Evolutionary conservation across 2,113 vertebrate species (phyloP).

Genomic region (Microcebus lehilahytsara): DNA sequence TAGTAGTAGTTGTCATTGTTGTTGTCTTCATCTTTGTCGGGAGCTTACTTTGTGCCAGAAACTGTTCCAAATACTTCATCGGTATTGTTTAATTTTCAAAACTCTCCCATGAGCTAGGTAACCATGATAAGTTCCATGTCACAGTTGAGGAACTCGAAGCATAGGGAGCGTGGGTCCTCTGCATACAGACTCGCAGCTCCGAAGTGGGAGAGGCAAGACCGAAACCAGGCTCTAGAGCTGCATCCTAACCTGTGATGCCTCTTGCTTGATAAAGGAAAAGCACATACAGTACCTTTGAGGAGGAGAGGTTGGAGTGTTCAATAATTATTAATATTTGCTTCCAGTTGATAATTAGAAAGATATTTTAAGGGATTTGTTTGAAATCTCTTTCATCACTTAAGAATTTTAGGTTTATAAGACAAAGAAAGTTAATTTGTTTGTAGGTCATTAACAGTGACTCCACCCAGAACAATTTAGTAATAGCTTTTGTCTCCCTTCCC

Average conservation of each 20-base stretch:
- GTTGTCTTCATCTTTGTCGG: background rate
- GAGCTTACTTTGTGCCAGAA: background rate
- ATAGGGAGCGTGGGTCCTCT: background rate
- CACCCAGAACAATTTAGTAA: background rate
- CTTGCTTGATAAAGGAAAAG: background rate
- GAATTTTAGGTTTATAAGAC: background rate
- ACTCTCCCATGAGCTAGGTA: background rate
- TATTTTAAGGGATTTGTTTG: constrained; percentile 6
- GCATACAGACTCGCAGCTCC: background rate
- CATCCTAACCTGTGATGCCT: rapidly evolving
- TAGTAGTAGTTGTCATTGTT: background rate
- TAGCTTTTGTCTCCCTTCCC: background rate
- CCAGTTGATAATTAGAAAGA: background rate
- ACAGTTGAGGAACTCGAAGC: background rate
- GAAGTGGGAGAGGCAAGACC: too few species aligned
- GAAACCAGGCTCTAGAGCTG: background rate
- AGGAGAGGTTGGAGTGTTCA: background rate
- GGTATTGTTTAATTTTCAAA: constrained; percentile 15
- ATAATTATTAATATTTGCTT: background rate
- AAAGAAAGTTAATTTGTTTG: background rate
- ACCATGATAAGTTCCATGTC: background rate
- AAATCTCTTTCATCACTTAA: background rate
- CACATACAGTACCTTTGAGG: background rate
- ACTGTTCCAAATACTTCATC: background rate
- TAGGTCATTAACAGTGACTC: background rate